A percentile compares a stretch with the other conserved stretches of the same genome.
phyloP scores from a whole-genome alignment of 2,797 vertebrate genomes.

The Myripristis murdjan region DNA sequence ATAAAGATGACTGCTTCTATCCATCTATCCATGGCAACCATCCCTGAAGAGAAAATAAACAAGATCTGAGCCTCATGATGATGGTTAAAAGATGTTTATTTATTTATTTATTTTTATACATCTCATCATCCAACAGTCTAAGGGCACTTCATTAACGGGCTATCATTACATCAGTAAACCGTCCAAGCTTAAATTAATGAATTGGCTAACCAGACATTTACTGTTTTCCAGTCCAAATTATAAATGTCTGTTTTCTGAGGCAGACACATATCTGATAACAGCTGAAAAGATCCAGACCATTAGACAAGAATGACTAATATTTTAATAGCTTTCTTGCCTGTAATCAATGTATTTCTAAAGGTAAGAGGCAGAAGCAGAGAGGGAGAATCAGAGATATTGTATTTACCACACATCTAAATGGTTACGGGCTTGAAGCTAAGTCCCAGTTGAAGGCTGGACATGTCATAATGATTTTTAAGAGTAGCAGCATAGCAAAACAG shows the following conservation, averaged over 20 bases:
- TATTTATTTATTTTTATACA: too few relatives aligned
- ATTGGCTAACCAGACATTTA: conserved; percentile 35
- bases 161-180: conserved; percentile 33
- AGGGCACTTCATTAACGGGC: conserved; percentile 44
- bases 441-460: conserved; percentile 33
- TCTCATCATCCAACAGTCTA: conserved; percentile 41
- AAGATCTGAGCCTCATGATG: conserved; percentile 1
- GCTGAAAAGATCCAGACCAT: conserved; percentile 33
- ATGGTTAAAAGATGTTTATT: conserved; percentile 55
- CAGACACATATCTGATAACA: conserved; percentile 14
- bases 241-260: conserved; percentile 35
- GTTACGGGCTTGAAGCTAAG: conserved; percentile 17
- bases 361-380: conserved; percentile 15
- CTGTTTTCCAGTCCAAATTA: background rate
- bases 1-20: background rate
- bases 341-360: conserved; percentile 25
- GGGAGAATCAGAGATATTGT: background rate
- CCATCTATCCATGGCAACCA: background rate
- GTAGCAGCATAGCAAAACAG: conserved; percentile 47
- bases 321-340: conserved; percentile 31
- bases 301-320: conserved; percentile 36
- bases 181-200: conserved; percentile 42
- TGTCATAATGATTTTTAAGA: conserved; percentile 17
- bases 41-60: conserved; percentile 18
- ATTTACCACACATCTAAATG: conserved; percentile 27